phyloP scores from a whole-genome alignment of 2,888 invertebrate genomes.

The Frankliniella fusca region DNA sequence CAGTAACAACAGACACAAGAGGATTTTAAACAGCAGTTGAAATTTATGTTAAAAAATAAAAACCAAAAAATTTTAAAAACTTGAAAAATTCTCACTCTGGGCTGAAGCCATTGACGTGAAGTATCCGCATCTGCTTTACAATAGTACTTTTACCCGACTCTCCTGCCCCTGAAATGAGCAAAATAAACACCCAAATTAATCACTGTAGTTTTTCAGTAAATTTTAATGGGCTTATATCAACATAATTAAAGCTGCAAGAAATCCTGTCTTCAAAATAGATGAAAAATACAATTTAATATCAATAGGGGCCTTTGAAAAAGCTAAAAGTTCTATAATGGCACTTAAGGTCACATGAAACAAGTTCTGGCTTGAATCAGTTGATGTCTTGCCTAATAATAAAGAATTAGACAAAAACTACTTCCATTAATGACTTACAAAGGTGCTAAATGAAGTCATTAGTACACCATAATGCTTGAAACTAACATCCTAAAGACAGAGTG shows the following conservation, averaged over 20 bases:
- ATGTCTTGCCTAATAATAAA: not conserved
- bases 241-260: slow-evolving; percentile 28
- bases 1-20: slow-evolving; percentile 14
- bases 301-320: no score
- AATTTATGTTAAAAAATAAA: slow-evolving; percentile 28
- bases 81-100: slow-evolving; percentile 60
- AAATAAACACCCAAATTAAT: slow-evolving; percentile 30
- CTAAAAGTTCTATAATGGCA: no score
- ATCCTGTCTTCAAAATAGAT: slow-evolving; percentile 27
- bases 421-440: not conserved
- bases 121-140: slow-evolving; percentile 99
- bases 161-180: slow-evolving; percentile 68
- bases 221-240: no score
- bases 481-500: not conserved
- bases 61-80: slow-evolving; percentile 29
- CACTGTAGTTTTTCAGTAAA: no score
- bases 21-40: not conserved
- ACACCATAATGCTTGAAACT: not conserved
- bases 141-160: slow-evolving; percentile 99
- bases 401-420: not conserved
- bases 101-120: slow-evolving; percentile 99
- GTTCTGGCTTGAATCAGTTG: no score
- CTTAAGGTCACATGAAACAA: no score
- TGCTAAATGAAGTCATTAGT: not conserved
- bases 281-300: not conserved